Evolutionary conservation across 2,113 vertebrate genomes (phyloP), one percentile per base, ranked within the genome.

Genomic region (Oncorhynchus keta): DNA sequence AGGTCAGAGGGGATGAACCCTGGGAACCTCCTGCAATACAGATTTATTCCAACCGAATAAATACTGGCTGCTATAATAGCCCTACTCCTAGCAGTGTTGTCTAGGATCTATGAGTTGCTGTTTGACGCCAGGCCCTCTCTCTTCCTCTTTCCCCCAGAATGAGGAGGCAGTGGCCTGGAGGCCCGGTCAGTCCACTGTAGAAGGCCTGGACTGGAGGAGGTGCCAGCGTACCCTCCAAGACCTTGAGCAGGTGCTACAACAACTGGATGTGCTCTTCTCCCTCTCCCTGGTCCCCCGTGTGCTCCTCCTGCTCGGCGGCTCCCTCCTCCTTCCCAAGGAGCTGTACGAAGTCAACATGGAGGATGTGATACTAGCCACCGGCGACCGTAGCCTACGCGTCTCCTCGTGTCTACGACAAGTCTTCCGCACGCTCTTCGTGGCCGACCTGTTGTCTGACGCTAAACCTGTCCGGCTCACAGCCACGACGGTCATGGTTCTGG

Each of bases 311-410:
- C 92, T 99, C 26, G 98, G 98, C 0, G 96, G 97, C 61, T 97
- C 88, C 0, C 76, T 92, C 2, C 12, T 96, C 75, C 93, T 92
- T 57, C 98, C 98, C 45, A 96, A 93, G 81, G 97, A 99, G 88
- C 78, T 97, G 14, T 99, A 98, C 0, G 97, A 99, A 93, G 93
- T 99, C 45, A 95, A 99, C 91, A 90, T 99, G 90, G 96, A 97
- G 81, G 91, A 81, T 0, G 79, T 99, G 66, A 90, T 77, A 0
- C 83, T 94, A 72, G 92, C 91, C 1, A 77, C 81, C 0, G 86
- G 91, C 1, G 94, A 95, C 35, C 85, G 91, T 24, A 92, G 93
- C 81, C 90, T 98, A 2, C 92, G 92, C 32, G 93, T 93, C 0
- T 91, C 95, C 0, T 85, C 93, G 0, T 99, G 97, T 61, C 78